Percentiles rank a stretch among this genome's conserved stretches.
phyloP scores from a whole-genome alignment of 2,888 invertebrate species.

The Frankliniella fusca region DNA sequence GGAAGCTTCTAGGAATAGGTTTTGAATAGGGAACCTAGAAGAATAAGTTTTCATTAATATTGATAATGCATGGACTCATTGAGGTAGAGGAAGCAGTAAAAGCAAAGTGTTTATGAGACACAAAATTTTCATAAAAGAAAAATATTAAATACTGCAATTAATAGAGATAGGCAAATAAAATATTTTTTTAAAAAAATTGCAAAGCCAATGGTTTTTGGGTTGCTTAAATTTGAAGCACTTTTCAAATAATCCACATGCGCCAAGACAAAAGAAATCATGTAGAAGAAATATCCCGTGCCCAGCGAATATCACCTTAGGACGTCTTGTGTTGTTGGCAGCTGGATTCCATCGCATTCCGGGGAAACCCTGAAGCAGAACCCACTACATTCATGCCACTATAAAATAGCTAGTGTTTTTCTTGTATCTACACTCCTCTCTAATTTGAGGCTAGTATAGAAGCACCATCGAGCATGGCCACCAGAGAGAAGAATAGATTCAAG shows the following conservation, averaged over 20 bases:
- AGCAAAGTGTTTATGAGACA: not conserved
- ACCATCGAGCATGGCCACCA: too few relatives aligned
- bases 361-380: slow-evolving; percentile 14
- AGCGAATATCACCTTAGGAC: slow-evolving; percentile 6
- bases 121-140: too few relatives aligned
- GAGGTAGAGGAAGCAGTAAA: not conserved
- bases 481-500: too few relatives aligned
- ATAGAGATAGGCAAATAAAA: too few relatives aligned
- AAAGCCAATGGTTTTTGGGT: too few relatives aligned
- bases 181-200: too few relatives aligned
- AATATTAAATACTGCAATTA: too few relatives aligned
- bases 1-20: slow-evolving; percentile 93
- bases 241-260: not conserved
- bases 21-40: slow-evolving; percentile 81
- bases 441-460: too few relatives aligned
- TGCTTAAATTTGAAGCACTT: too few relatives aligned
- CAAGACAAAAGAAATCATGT: too few relatives aligned
- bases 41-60: slow-evolving; percentile 6
- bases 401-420: not conserved
- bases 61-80: not conserved
- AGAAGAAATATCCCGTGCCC: too few relatives aligned
- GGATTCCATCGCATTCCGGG: slow-evolving; percentile 10
- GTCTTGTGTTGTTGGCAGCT: not conserved
- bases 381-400: not conserved
- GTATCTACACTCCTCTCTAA: not conserved